These are phyloP conservation scores for Stenurella melanura DNA, from an alignment of 2,888 invertebrate genomes.

Conservation along the genomic window DNA sequence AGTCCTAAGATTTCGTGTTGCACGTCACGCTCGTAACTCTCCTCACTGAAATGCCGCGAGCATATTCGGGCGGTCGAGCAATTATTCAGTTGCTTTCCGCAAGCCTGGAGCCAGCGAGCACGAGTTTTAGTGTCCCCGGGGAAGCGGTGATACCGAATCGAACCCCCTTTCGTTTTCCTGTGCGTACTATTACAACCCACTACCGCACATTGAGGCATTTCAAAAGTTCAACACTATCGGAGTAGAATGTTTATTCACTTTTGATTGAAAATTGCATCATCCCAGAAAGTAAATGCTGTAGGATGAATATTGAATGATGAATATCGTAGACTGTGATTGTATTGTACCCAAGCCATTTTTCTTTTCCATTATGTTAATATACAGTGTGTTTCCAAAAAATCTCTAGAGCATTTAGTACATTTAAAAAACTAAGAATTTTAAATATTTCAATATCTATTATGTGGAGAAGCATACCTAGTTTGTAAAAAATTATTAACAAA, in stretches of 20 bases:
- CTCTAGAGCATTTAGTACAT: too few relatives aligned
- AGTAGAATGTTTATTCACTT: not conserved
- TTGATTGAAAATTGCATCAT: not conserved
- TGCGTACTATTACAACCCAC: slow-evolving; percentile 77
- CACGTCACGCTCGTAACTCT: slow-evolving; percentile 76
- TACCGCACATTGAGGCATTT: slow-evolving; percentile 78
- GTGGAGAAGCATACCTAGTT: too few relatives aligned
- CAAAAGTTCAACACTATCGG: slow-evolving; percentile 20
- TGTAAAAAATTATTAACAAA: too few relatives aligned
- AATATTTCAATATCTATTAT: too few relatives aligned
- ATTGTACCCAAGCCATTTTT: too few relatives aligned
- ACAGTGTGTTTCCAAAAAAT: too few relatives aligned
- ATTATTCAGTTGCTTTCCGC: slow-evolving; percentile 75
- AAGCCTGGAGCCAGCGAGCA: slow-evolving; percentile 75
- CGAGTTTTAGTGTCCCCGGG: slow-evolving; percentile 76
- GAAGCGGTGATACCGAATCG: slow-evolving; percentile 77
- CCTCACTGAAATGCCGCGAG: slow-evolving; percentile 75
- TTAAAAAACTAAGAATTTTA: too few relatives aligned
- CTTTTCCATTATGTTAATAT: too few relatives aligned
- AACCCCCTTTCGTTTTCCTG: slow-evolving; percentile 75
- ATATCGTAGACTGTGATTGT: too few relatives aligned
- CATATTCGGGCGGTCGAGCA: slow-evolving; percentile 77
- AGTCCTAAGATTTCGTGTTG: slow-evolving; percentile 76
- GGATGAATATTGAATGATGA: too few relatives aligned
- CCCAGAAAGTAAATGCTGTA: not conserved